Evolutionary conservation across 1,140 invertebrate species (phyloP).

Genomic region (Bombus fervidus): DNA sequence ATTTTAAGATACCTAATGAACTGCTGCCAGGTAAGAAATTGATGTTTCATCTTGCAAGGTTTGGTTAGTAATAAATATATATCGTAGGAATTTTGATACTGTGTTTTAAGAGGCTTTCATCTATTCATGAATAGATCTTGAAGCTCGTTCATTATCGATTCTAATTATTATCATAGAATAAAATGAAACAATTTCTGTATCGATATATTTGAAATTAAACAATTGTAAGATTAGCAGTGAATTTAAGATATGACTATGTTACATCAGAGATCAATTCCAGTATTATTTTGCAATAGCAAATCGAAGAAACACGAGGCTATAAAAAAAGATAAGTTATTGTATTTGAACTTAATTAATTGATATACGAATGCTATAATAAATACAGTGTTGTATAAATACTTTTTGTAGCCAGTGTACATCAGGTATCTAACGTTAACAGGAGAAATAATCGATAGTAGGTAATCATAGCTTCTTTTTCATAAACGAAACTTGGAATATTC

Average conservation of each 20-base stretch:
- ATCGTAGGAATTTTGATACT: not conserved
- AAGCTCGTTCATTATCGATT: not conserved
- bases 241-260: not conserved
- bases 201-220: not conserved
- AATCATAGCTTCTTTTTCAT: too few species aligned
- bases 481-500: too few species aligned
- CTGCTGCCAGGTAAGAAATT: not conserved
- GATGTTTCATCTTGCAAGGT: not conserved
- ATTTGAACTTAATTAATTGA: too few species aligned
- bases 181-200: not conserved
- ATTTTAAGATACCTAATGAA: conserved; percentile 29
- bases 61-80: not conserved
- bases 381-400: too few species aligned
- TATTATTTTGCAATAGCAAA: not conserved
- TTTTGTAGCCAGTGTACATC: too few species aligned
- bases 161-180: not conserved
- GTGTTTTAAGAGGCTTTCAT: not conserved
- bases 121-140: not conserved
- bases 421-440: too few species aligned
- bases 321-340: too few species aligned
- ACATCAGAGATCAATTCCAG: not conserved
- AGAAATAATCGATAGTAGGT: too few species aligned
- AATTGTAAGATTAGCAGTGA: not conserved
- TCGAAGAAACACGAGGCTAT: not conserved
- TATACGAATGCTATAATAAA: too few species aligned